phyloP scores from a whole-genome alignment of 1,140 invertebrate genomes.

The Drosophila sturtevanti region DNA sequence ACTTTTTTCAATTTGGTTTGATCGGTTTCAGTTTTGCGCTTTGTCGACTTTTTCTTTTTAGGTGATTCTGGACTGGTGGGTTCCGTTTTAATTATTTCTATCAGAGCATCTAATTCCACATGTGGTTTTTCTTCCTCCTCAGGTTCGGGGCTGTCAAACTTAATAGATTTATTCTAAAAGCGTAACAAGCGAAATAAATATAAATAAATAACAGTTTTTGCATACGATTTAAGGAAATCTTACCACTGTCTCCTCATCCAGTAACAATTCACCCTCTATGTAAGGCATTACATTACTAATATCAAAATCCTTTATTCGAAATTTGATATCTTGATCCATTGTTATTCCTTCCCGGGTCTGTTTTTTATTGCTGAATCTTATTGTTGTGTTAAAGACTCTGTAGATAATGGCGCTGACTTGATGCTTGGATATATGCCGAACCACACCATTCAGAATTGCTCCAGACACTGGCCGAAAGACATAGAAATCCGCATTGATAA shows the following conservation, averaged over 20 bases:
- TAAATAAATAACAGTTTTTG: background rate
- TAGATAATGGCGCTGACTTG: constrained; percentile 77
- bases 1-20: constrained; percentile 50
- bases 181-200: background rate
- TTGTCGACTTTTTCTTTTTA: constrained; percentile 35
- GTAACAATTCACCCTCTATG: constrained; percentile 77
- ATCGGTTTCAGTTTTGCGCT: constrained; percentile 40
- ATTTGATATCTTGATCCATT: constrained; percentile 73
- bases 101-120: constrained; percentile 58
- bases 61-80: background rate
- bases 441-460: constrained; percentile 81
- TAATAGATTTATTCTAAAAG: constrained; percentile 44
- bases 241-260: constrained; percentile 39
- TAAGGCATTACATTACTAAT: constrained; percentile 69
- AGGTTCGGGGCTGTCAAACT: constrained; percentile 34
- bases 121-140: constrained; percentile 31
- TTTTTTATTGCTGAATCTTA: constrained; percentile 66
- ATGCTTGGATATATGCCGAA: constrained; percentile 64
- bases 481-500: constrained; percentile 84
- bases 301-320: constrained; percentile 78
- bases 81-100: constrained; percentile 53
- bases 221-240: background rate
- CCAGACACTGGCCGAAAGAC: constrained; percentile 84
- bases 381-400: constrained; percentile 75
- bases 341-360: constrained; percentile 39